Conservation (phyloP, 2,113 vertebrate genomes). For the Pseudorhombus dupliciocellatus region DNA sequence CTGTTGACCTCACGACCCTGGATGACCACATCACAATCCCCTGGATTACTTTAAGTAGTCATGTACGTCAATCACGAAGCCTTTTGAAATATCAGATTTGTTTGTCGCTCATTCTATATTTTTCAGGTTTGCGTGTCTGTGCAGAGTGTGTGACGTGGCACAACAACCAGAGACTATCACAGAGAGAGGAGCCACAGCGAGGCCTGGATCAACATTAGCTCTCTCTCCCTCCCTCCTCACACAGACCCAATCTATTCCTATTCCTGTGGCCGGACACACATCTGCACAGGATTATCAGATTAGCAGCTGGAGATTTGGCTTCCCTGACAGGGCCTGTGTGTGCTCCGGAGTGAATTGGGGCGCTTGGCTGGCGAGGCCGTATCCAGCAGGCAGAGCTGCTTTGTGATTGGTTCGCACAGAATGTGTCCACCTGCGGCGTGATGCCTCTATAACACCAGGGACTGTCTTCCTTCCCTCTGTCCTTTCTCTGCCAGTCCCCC, state of each 20-base stretch:
- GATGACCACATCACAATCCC: too few species aligned
- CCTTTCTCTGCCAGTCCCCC: slow-evolving; percentile 13
- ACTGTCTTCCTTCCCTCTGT: neutral
- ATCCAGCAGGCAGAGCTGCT: neutral
- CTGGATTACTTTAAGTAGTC: too few species aligned
- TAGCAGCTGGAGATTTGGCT: slow-evolving; percentile 73
- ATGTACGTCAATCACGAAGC: too few species aligned
- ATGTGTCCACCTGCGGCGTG: slow-evolving; percentile 17
- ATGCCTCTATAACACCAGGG: neutral
- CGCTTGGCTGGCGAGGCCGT: slow-evolving; percentile 26
- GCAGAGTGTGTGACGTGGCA: neutral
- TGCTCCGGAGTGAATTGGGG: slow-evolving; percentile 45
- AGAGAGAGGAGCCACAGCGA: neutral
- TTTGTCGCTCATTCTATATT: too few species aligned
- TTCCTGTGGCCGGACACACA: slow-evolving; percentile 65
- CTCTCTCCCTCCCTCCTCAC: slow-evolving; percentile 20
- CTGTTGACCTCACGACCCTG: too few species aligned
- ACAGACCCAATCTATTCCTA: slow-evolving; percentile 37
- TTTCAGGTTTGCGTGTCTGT: neutral
- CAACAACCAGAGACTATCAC: neutral
- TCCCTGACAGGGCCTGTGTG: slow-evolving; percentile 53
- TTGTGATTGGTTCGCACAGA: slow-evolving; percentile 18
- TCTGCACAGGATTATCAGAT: slow-evolving; percentile 82
- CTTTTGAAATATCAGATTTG: too few species aligned
- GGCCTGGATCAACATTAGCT: neutral